These are phyloP conservation scores for Megaceryle maxima DNA, from an alignment of 2,113 vertebrate species.

Conservation along the genomic window DNA sequence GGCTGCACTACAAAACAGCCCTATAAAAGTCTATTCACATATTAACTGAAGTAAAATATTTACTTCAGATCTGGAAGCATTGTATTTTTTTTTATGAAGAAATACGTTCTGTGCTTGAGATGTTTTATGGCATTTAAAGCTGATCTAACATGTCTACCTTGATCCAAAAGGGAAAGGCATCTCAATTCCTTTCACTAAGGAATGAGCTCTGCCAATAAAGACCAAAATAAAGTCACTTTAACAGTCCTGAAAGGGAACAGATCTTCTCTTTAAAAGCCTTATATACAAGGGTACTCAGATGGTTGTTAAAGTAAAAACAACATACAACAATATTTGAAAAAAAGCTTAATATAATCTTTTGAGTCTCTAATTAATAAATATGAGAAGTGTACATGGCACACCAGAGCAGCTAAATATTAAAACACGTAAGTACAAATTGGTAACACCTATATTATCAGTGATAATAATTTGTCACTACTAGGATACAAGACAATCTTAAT, in stretches of 20 bases:
- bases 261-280: not conserved
- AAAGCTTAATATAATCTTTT: conserved; percentile 40
- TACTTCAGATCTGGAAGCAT: not conserved
- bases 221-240: not conserved
- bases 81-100: not conserved
- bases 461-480: not conserved
- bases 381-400: conserved; percentile 53
- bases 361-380: conserved; percentile 66
- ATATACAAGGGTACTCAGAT: not conserved
- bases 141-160: not conserved
- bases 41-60: not conserved
- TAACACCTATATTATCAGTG: conserved; percentile 8
- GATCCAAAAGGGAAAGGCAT: not conserved
- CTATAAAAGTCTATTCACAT: not conserved
- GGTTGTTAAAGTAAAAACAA: not conserved
- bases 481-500: conserved; percentile 37
- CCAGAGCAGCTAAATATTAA: conserved; percentile 34
- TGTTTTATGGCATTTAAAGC: not conserved
- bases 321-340: not conserved
- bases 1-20: not conserved
- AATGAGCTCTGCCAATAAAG: not conserved
- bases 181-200: not conserved
- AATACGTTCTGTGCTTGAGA: not conserved
- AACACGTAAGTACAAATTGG: conserved; percentile 29
- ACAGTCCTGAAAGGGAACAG: not conserved